A percentile compares a stretch with the other conserved stretches of the same genome.
Conservation (phyloP, 2,888 invertebrate species). For the Rotaria socialis region DNA sequence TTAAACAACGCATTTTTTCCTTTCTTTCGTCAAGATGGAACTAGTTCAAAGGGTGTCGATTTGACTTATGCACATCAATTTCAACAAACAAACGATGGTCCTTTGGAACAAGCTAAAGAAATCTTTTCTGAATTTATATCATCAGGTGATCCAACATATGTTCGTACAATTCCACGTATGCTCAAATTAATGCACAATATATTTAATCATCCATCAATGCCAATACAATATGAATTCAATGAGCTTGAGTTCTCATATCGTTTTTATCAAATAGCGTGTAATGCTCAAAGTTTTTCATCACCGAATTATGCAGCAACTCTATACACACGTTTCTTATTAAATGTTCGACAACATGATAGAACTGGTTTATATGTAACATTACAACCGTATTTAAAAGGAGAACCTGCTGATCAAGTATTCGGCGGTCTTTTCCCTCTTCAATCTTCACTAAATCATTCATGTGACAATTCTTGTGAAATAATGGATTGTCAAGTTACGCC, state of each 20-base stretch:
- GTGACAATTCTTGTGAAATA: constrained; percentile 51
- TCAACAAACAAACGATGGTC: background rate
- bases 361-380: background rate
- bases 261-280: constrained; percentile 51
- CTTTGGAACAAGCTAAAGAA: background rate
- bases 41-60: background rate
- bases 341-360: constrained; percentile 47
- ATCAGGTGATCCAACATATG: constrained; percentile 49
- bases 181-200: constrained; percentile 50
- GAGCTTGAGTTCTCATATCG: constrained; percentile 51
- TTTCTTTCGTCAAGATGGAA: background rate
- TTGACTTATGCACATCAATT: background rate
- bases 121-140: constrained; percentile 50
- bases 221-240: constrained; percentile 48
- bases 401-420: constrained; percentile 51
- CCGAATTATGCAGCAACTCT: constrained; percentile 49
- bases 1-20: too few relatives aligned
- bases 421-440: constrained; percentile 52
- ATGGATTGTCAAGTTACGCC: constrained; percentile 47
- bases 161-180: constrained; percentile 50
- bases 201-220: constrained; percentile 49
- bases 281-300: constrained; percentile 52
- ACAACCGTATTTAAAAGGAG: constrained; percentile 39
- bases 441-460: constrained; percentile 53
- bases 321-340: constrained; percentile 48